Percentiles rank a stretch among this genome's conserved stretches.
Conservation (phyloP, 2,888 invertebrate species). For the Theristus sp. region DNA sequence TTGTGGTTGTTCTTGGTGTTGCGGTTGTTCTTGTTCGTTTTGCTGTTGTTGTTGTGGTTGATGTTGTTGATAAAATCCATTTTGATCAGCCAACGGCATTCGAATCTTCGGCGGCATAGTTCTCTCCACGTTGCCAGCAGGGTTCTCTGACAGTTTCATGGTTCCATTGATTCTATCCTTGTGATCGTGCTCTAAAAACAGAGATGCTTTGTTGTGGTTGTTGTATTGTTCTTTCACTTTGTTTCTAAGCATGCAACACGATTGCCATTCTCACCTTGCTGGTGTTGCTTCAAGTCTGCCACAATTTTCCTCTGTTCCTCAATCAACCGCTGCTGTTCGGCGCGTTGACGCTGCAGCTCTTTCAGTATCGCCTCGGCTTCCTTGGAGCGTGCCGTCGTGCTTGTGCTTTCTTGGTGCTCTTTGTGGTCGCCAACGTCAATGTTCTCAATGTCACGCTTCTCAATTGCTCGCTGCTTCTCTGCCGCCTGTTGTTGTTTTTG, state of each 20-base stretch:
- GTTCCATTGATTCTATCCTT: not conserved
- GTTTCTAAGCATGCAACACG: not conserved
- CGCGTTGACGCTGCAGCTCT: conserved; percentile 22
- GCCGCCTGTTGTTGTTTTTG: not conserved
- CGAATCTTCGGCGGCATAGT: too few relatives aligned
- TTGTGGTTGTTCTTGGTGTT: not conserved
- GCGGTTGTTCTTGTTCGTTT: not conserved
- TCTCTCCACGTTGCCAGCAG: too few relatives aligned
- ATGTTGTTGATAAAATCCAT: not conserved
- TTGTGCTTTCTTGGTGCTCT: not conserved
- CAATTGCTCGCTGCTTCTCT: not conserved
- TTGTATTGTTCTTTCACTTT: too few relatives aligned
- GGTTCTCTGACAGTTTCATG: not conserved
- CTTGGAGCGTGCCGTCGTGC: not conserved
- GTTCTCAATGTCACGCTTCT: not conserved
- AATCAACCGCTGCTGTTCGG: conserved; percentile 23
- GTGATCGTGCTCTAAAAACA: not conserved
- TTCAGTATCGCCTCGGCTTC: conserved; percentile 1
- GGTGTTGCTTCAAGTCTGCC: conserved; percentile 26
- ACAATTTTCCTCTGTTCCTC: conserved; percentile 27
- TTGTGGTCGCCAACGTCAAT: not conserved
- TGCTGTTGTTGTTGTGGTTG: not conserved
- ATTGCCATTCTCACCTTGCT: conserved; percentile 3
- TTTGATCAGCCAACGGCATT: not conserved
- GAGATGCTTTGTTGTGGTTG: too few relatives aligned